Base-by-base conservation (phyloP, 2,888 invertebrate species). In the Drosophila longiperda region DNA sequence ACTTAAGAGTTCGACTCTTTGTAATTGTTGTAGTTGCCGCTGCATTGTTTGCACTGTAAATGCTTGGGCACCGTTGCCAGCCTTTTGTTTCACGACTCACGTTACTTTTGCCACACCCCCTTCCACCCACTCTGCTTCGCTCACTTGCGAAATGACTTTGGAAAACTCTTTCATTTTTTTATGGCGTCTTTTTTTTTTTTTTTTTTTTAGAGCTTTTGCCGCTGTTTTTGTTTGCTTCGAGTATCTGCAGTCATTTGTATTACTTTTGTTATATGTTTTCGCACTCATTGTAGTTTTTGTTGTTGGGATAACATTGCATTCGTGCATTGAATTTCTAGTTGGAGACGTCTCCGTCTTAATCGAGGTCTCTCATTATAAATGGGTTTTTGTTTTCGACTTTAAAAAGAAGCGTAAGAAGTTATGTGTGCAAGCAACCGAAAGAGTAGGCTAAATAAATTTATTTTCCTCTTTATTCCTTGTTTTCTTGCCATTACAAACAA, bases 161-260 rank as follows among this genome's bases (percentile, higher is more conserved):
- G 70, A 82, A 83, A 82, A 76, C 74, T 80, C 66, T 82, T 75
- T 73, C 55, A 71, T 72, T 78, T 79, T 80, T 70, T 80, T 69
- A 72, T 73, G 82, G 52, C 29, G 3, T 29, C 53, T 42, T 66
- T 59, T 52, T 33, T 64, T 40, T 64, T 40, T 23, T 9, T 55
- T 17, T 54, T 73, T 17, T 42, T 23, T 45, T 12, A 45, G 45
- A 45, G 58, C 67, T 65, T 48, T 38, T 66, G 36, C 32, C 48
- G 62, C 61, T 36, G 42, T 32, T 53, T 61, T 55, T 66, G 64
- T 71, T 76, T 80, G 80, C 70, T 72, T 76, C 65, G 54, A 72
- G 53, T 82, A 70, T 75, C 78, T 87, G 62, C 73, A 75, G 75
- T 83, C 83, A 80, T 89, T 89, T 83, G 70, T 84, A 77, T 74